These are phyloP conservation scores for Chesias legatella DNA, from an alignment of 2,888 invertebrate genomes.

Conservation along the genomic window DNA sequence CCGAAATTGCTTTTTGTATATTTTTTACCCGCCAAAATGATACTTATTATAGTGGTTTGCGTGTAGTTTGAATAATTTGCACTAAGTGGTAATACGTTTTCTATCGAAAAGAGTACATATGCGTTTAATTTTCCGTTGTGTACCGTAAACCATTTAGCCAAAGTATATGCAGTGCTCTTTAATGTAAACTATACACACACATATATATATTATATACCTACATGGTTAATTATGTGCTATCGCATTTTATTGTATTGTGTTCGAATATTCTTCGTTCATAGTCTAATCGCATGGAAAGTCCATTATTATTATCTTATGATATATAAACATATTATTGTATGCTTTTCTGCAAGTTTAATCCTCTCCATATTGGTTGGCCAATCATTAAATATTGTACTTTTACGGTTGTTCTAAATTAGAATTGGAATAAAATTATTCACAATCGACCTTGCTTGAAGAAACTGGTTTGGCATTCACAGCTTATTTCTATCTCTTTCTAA, in stretches of 20 bases:
- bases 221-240: too few species aligned
- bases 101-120: constrained; percentile 1
- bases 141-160: not conserved
- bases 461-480: constrained; percentile 67
- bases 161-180: not conserved
- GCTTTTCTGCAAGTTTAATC: constrained; percentile 11
- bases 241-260: too few species aligned
- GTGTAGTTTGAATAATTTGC: constrained; percentile 33
- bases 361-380: constrained; percentile 5
- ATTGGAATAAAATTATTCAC: constrained; percentile 54
- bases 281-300: constrained; percentile 25
- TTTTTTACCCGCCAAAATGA: constrained; percentile 48
- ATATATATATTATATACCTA: too few species aligned
- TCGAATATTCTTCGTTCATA: too few species aligned
- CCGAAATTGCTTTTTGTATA: constrained; percentile 59
- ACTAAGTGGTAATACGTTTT: constrained; percentile 20
- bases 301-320: constrained; percentile 5
- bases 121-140: too few species aligned
- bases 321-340: constrained; percentile 5
- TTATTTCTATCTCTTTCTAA: constrained; percentile 51
- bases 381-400: constrained; percentile 24
- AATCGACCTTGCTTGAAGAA: constrained; percentile 63
- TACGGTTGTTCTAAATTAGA: constrained; percentile 38
- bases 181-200: too few species aligned
- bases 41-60: constrained; percentile 38